These are phyloP conservation scores for Caenorhabditis briggsae DNA, from an alignment of 1,140 invertebrate genomes.

Conservation along the genomic window DNA sequence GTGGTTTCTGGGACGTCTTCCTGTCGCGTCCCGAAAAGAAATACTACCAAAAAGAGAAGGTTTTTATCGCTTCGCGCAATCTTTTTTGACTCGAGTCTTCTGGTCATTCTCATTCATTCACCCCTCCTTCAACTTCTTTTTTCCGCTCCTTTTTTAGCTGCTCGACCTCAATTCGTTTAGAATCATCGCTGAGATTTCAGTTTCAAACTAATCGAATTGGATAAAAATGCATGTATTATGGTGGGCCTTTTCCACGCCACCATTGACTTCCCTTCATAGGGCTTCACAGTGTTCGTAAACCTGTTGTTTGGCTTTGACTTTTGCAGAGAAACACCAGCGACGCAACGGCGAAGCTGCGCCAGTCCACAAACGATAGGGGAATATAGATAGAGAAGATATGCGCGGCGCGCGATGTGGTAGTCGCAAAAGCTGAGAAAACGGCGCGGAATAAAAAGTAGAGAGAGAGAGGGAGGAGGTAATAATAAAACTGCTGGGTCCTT, in stretches of 20 bases:
- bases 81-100: slow-evolving; percentile 46
- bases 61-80: slow-evolving; percentile 53
- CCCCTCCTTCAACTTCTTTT: neutral
- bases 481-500: slow-evolving; percentile 49
- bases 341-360: slow-evolving; percentile 18
- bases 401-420: slow-evolving; percentile 29
- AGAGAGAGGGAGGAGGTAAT: slow-evolving; percentile 19
- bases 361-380: slow-evolving; percentile 54
- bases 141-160: neutral
- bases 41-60: slow-evolving; percentile 17
- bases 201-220: neutral
- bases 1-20: slow-evolving; percentile 31
- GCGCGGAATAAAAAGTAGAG: slow-evolving; percentile 33
- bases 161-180: slow-evolving; percentile 1
- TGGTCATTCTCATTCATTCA: slow-evolving; percentile 22
- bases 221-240: neutral
- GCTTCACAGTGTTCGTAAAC: slow-evolving; percentile 50
- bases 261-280: neutral
- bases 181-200: neutral
- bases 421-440: slow-evolving; percentile 49
- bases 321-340: slow-evolving; percentile 22
- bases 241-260: neutral
- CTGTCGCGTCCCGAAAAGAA: neutral
- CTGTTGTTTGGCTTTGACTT: slow-evolving; percentile 55
- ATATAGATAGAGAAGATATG: slow-evolving; percentile 54